Percentiles rank a stretch among this genome's conserved stretches.
phyloP scores from a whole-genome alignment of 2,888 invertebrate species.

The Cosmia pyralina region DNA sequence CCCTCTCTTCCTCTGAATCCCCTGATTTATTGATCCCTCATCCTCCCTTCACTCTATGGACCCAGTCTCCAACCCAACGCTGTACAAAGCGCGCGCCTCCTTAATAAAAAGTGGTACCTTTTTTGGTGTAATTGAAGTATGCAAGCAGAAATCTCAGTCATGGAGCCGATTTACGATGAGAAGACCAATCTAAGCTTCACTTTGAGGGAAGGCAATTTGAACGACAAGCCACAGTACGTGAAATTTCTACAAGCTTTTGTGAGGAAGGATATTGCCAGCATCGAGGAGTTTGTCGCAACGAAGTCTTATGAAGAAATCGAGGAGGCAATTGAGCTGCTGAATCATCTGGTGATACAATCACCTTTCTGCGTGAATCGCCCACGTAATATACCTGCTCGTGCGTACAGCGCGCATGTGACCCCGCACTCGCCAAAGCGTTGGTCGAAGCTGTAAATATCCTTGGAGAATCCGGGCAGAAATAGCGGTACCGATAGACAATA shows the following conservation, averaged over 20 bases:
- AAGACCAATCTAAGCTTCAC: not conserved
- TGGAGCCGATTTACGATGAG: slow-evolving; percentile 30
- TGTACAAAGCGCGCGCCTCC: not conserved
- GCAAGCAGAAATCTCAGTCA: not conserved
- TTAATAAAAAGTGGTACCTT: not conserved
- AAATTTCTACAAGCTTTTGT: slow-evolving; percentile 7
- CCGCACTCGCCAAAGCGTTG: not conserved
- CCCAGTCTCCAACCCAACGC: slow-evolving; percentile 4
- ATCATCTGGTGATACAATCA: slow-evolving; percentile 7
- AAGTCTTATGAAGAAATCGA: slow-evolving; percentile 12
- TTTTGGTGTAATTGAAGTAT: not conserved
- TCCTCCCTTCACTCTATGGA: not conserved
- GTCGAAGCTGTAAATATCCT: slow-evolving; percentile 12
- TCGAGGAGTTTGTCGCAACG: slow-evolving; percentile 14
- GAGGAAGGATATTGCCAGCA: not conserved
- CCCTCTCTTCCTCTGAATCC: not conserved
- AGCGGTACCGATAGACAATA: slow-evolving; percentile 5
- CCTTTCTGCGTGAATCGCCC: slow-evolving; percentile 10
- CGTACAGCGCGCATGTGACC: not conserved
- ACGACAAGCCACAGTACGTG: slow-evolving; percentile 7
- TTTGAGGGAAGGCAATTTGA: not conserved
- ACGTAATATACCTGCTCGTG: not conserved
- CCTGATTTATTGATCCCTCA: slow-evolving; percentile 21
- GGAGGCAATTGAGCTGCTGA: not conserved
- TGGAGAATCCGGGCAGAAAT: not conserved